Base-by-base conservation (phyloP, 2,797 vertebrate genomes). In the Heliangelus exortis region DNA sequence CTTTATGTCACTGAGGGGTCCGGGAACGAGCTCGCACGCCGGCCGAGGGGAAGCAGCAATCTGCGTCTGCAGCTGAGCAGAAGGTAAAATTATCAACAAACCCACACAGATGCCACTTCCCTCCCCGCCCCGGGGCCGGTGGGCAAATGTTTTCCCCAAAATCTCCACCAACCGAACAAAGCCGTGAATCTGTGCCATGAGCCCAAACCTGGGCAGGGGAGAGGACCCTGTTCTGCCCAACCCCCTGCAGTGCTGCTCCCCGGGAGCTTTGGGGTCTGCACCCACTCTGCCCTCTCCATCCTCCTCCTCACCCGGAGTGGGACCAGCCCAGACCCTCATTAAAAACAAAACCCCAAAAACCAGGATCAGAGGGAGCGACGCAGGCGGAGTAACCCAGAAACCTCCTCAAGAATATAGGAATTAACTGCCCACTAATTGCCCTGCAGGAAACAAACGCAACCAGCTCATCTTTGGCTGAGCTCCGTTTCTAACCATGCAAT, bases 391-490 rank as follows among this genome's bases (percentile, higher is more conserved):
- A 26, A 36, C 73, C 25, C 75, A 54, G 34, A 45, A 63, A 45
- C 12, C 9, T 29, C 80, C 53, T 8, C 50, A 15, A 12, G 68
- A 53, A 2, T 1, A 9, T 3, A 33, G 57, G 29, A 41, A n/a
- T 29, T 12, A 28, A 58, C 50, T 5, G 1, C 2, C 43, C 3
- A 0, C 12, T 53, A 45, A 54, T 15, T 31, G 54, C 18, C 76
- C 41, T 26, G 20, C 68, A 66, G 20, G 4, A 10, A 57, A 48
- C 12, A 13, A 63, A 22, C 45, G 61, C 75, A 78, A 28, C 21
- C 21, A 82, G 84, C 74, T 84, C 83, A 45, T 66, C 94, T 94
- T 87, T 53, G 73, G 89, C 95, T 74, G 74, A 91, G 86, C 71
- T 77, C 66, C 74, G 4, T 66, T 92, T 90, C 84, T 69, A 89